Evolutionary conservation across 1,140 invertebrate species (phyloP).

Genomic region (Eupeodes corollae): DNA sequence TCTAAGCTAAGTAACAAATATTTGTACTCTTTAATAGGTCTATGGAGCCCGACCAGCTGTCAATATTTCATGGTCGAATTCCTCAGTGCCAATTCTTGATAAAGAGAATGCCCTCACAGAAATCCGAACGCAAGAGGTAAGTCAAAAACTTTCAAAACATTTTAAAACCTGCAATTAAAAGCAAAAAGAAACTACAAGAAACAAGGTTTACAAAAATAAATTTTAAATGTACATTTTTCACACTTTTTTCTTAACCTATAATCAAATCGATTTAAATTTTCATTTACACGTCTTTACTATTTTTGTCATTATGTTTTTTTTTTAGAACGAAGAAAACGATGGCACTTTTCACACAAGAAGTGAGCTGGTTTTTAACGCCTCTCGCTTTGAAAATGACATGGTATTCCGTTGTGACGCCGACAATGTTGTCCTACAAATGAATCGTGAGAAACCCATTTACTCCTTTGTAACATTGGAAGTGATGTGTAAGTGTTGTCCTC

Average conservation of each 20-base stretch:
- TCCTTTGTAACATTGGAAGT: constrained; percentile 60
- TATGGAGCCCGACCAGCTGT: constrained; percentile 69
- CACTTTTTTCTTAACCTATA: not conserved
- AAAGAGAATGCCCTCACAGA: constrained; percentile 32
- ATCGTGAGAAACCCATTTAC: constrained; percentile 58
- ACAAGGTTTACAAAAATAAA: too few species aligned
- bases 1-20: too few species aligned
- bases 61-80: constrained; percentile 73
- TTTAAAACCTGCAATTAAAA: constrained; percentile 39
- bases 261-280: not conserved
- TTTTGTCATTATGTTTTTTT: not conserved
- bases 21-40: constrained; percentile 39
- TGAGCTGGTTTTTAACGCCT: constrained; percentile 62
- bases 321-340: constrained; percentile 41
- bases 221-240: not conserved
- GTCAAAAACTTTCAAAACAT: constrained; percentile 42
- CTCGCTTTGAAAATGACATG: constrained; percentile 67
- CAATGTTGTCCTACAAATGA: constrained; percentile 63
- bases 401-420: constrained; percentile 67
- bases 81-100: constrained; percentile 47
- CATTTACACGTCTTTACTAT: not conserved
- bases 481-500: constrained; percentile 58
- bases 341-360: constrained; percentile 68
- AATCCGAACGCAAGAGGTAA: constrained; percentile 27
- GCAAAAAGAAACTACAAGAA: not conserved